Evolutionary conservation across 2,797 vertebrate genomes (phyloP).

Genomic region (Sebastes matsubarae): DNA sequence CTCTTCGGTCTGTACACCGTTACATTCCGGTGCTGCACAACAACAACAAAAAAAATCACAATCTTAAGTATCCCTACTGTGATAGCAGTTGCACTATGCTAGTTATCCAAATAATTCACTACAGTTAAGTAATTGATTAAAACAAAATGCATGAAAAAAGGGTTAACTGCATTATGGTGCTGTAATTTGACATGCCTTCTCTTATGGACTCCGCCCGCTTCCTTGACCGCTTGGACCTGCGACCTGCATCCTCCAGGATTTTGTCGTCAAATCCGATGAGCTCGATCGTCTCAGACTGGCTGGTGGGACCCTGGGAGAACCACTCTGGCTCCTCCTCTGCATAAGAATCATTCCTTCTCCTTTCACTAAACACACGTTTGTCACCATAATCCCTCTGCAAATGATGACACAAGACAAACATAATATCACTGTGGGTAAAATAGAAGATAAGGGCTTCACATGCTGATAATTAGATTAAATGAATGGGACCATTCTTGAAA

Average conservation of each 20-base stretch:
- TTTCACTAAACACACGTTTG: slow-evolving; percentile 94
- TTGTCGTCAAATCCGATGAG: slow-evolving; percentile 98
- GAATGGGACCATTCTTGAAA: neutral
- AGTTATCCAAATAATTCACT: neutral
- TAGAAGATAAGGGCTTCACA: neutral
- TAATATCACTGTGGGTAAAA: neutral
- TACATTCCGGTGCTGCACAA: slow-evolving; percentile 85
- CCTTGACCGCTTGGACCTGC: slow-evolving; percentile 88
- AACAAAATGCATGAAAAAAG: neutral
- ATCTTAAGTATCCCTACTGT: neutral
- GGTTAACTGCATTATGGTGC: neutral
- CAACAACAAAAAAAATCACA: neutral
- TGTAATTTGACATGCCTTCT: slow-evolving; percentile 84
- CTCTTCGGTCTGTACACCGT: slow-evolving; percentile 89
- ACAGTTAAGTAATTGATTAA: neutral
- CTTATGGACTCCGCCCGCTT: slow-evolving; percentile 88
- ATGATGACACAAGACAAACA: slow-evolving; percentile 10
- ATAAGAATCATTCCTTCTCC: slow-evolving; percentile 96
- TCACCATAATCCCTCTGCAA: slow-evolving; percentile 94
- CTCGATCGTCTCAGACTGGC: slow-evolving; percentile 98
- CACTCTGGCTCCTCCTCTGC: slow-evolving; percentile 98
- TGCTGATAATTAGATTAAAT: neutral
- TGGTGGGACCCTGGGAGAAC: slow-evolving; percentile 97
- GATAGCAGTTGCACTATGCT: neutral
- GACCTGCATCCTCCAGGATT: slow-evolving; percentile 94